Evolutionary conservation across 1,140 invertebrate genomes (phyloP).

Genomic region (Cecropterus lyciades): DNA sequence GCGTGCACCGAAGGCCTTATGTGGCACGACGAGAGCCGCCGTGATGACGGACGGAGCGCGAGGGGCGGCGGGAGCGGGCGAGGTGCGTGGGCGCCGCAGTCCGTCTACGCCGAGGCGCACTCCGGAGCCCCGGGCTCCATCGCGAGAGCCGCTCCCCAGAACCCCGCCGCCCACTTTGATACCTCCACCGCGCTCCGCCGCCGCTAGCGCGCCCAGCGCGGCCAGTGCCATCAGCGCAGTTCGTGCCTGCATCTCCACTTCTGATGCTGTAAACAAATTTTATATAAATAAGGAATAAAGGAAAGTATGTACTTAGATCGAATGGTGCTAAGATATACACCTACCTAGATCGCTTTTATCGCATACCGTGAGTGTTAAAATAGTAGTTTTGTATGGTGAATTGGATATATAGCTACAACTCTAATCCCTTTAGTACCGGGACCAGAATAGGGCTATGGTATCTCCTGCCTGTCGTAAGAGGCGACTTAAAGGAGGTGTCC

Average conservation of each 20-base stretch:
- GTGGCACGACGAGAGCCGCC: slow-evolving; percentile 90
- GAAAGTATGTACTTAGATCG: not conserved
- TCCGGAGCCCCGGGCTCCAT: slow-evolving; percentile 61
- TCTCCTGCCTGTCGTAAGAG: no score
- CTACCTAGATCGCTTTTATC: no score
- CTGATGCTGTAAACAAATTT: slow-evolving; percentile 59
- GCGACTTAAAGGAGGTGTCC: no score
- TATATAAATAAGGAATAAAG: not conserved
- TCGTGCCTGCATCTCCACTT: slow-evolving; percentile 74
- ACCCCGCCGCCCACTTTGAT: slow-evolving; percentile 72
- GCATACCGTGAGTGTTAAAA: no score
- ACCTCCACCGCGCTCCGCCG: slow-evolving; percentile 71
- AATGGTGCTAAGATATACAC: no score
- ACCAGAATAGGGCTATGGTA: no score
- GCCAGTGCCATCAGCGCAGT: slow-evolving; percentile 69
- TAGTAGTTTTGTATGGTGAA: no score
- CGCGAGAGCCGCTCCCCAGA: slow-evolving; percentile 52
- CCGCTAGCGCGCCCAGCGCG: slow-evolving; percentile 69
- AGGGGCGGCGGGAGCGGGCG: slow-evolving; percentile 67
- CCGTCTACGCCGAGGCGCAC: slow-evolving; percentile 73
- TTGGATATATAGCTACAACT: no score
- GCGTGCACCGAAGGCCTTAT: slow-evolving; percentile 89
- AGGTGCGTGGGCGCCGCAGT: slow-evolving; percentile 77
- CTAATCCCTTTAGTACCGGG: no score
- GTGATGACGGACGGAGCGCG: slow-evolving; percentile 74